Base-by-base conservation (phyloP, 1,140 invertebrate species). In the Caenorhabditis briggsae region DNA sequence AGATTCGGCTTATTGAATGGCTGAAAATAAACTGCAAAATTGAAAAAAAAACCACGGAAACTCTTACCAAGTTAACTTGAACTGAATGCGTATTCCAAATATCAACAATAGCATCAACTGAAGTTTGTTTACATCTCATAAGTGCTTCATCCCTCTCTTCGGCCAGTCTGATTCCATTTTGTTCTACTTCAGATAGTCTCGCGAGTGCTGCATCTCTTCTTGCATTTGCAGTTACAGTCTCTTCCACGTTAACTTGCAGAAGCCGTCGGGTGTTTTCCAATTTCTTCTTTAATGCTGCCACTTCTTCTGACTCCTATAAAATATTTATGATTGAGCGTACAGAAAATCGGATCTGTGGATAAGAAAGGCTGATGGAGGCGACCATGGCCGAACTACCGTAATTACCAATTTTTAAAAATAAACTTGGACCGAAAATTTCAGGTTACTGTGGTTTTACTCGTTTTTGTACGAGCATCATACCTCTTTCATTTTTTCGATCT, bases 1-100 rank as follows among this genome's bases (percentile, higher is more conserved):
- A 88, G 82, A 65, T 88, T 88, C 18, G 82, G 82, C 25, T 88
- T 88, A 20, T 82, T 88, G 61, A 84, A 84, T 58, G 88, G 85
- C 65, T 88, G 85, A 88, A 87, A 20, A n/a, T 20, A 88, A 87
- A 20, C 1, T 20, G 16, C 11, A 8, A 58, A 18, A n/a, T 58
- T 5, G 20, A 20, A 5, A 20, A 48, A 46, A 46, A 23, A 82
- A 33, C 16, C 0, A 53, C 12, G 0, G 9, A 2, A 53, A 16
- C 16, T 2, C 50, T 1, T 82, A 87, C 86, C 59, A 87, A 53
- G 16, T 64, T 41, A 18, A 87, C 43, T 18, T 84, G 59, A 61
- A 87, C 61, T 23, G 82, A 56, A 50, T 87, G 86, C 20, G 86
- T 83, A 59, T 43, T 61, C 86, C 88, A 88, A 55, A 88, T 70